Percentiles rank a stretch among this genome's conserved stretches.
These are phyloP conservation scores for Caretta caretta DNA, from an alignment of 2,113 vertebrate genomes.

Conservation along the genomic window DNA sequence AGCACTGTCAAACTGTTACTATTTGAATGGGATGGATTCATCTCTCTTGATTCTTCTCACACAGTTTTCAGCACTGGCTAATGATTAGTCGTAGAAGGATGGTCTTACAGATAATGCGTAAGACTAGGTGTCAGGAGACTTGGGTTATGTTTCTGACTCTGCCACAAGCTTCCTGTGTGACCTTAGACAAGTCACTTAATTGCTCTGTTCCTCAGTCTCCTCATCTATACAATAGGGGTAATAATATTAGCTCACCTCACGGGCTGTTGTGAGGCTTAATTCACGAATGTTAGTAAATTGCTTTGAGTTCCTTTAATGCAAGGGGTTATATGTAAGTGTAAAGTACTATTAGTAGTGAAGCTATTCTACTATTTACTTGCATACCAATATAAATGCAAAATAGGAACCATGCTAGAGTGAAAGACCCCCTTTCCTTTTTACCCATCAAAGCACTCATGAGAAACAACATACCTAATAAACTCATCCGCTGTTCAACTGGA, in stretches of 20 bases:
- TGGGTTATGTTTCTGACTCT: background rate
- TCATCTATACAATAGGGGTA: background rate
- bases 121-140: background rate
- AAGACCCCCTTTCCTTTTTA: background rate
- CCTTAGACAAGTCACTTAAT: background rate
- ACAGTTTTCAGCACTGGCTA: background rate
- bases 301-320: background rate
- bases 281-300: background rate
- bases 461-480: background rate
- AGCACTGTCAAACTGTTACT: background rate
- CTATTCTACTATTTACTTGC: background rate
- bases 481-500: background rate
- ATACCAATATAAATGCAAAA: background rate
- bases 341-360: background rate
- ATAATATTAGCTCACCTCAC: background rate
- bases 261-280: background rate
- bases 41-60: background rate
- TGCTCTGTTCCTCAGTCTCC: background rate
- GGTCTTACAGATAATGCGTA: accelerated
- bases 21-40: background rate
- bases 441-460: background rate
- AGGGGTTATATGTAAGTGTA: background rate
- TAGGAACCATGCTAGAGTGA: background rate
- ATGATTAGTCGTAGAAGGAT: background rate
- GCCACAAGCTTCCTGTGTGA: background rate